Evolutionary conservation across 2,888 invertebrate genomes (phyloP).

Genomic region (Dasysyrphus albostriatus): DNA sequence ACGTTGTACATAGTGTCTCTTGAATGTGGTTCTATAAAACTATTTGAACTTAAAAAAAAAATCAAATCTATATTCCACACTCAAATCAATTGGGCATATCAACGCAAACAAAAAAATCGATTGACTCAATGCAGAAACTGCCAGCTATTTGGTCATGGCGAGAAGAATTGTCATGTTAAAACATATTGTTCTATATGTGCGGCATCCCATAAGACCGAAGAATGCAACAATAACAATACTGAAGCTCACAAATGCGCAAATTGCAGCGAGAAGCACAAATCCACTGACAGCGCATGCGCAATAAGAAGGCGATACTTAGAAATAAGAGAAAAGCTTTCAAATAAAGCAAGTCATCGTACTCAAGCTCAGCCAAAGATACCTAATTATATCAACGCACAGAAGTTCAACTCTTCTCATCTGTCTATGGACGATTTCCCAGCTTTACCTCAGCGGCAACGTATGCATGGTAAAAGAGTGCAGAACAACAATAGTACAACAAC

Average conservation of each 20-base stretch:
- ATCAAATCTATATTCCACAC: background rate
- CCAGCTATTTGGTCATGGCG: background rate
- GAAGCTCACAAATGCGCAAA: background rate
- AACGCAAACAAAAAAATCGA: too few relatives aligned
- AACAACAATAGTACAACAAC: background rate
- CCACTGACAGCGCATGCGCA: background rate
- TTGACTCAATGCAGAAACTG: background rate
- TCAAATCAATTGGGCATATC: background rate
- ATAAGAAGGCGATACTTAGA: conserved; percentile 3
- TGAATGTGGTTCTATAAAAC: too few relatives aligned
- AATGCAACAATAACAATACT: too few relatives aligned
- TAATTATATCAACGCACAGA: background rate
- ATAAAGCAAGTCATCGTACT: too few relatives aligned
- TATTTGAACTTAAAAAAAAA: background rate
- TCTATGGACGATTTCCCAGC: background rate
- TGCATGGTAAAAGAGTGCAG: background rate
- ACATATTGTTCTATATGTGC: background rate
- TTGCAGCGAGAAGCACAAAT: conserved; percentile 6
- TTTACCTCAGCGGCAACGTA: background rate
- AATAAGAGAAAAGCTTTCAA: conserved; percentile 8
- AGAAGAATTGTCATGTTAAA: background rate
- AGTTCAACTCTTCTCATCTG: background rate
- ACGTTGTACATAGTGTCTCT: background rate
- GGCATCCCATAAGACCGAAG: too few relatives aligned
- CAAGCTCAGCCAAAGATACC: background rate